Conservation (phyloP, 2,888 invertebrate genomes). For the Bedellia somnulentella region DNA sequence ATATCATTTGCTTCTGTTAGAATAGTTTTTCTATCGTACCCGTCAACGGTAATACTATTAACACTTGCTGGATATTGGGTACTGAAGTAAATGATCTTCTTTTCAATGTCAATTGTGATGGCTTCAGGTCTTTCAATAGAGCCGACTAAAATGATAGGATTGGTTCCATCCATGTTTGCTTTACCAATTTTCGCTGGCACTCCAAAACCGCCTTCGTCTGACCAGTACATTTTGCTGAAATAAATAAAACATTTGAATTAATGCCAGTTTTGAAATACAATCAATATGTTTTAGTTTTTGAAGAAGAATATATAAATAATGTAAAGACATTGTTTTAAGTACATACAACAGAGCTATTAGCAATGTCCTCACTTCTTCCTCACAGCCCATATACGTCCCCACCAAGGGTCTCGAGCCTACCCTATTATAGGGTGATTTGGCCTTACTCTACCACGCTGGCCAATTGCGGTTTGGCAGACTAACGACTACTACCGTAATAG, state of each 20-base stretch:
- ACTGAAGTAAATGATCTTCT: conserved; percentile 86
- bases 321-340: no score
- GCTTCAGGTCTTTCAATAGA: conserved; percentile 77
- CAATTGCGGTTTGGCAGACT: no score
- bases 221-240: conserved; percentile 86
- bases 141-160: conserved; percentile 72
- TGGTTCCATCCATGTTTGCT: conserved; percentile 92
- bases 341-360: no score
- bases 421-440: no score
- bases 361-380: no score
- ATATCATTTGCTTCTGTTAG: conserved; percentile 72
- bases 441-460: no score
- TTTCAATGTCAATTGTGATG: conserved; percentile 81
- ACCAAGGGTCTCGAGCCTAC: no score
- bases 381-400: no score
- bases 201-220: conserved; percentile 91
- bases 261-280: background rate
- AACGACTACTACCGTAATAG: no score
- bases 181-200: conserved; percentile 87
- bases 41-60: conserved; percentile 72
- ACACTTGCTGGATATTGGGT: conserved; percentile 74
- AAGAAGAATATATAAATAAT: no score
- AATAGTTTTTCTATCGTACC: conserved; percentile 68
- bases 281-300: background rate
- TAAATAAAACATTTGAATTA: conserved; percentile 6